Base-by-base conservation (phyloP, 2,797 vertebrate species). In the Enteromius fasciolatus region DNA sequence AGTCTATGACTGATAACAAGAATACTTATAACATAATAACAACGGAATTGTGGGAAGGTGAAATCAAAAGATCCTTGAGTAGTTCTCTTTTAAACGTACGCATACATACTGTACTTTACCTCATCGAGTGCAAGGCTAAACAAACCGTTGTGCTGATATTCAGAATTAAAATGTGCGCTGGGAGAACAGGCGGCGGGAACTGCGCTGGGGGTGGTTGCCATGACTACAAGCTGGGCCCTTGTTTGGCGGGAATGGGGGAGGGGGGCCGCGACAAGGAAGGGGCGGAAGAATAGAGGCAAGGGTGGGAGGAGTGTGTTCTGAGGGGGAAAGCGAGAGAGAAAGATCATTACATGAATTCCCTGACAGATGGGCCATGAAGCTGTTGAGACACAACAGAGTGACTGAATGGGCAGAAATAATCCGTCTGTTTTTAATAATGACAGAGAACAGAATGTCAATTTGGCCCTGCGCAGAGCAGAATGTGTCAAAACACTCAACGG, bases 351-450 rank as follows among this genome's bases (percentile, higher is more conserved):
- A 89, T 86, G 88, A 89, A 90, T 90, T 91, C 85, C 85, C 88
- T 91, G 90, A 89, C 93, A 95, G 93, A 95, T 95, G 94, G 94
- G 77, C 67, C 46, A 61, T 82, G 54, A 77, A 75, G 75, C 84
- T 84, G 76, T 78, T 54, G 76, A 85, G 80, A 68, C 82, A 78
- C 84, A 86, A 83, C 85, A 83, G 84, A 86, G 78, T 78, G 77
- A 86, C 76, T 85, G 77, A 81, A 82, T 83, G 81, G 84, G 86
- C 84, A 83, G 79, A 84, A 87, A 86, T 87, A 86, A 86, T 84
- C 85, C 59, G 36, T 66, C 83, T 78, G 83, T 84, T 84, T 86
- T 82, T 85, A 83, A 86, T 88, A 88, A 86, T 84, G 83, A 83
- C 82, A 64, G 83, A 63, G 87, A 87, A 84, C 87, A 87, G 85